Evolutionary conservation across 1,140 invertebrate genomes (phyloP).

Genomic region (Drosophila jambulina): DNA sequence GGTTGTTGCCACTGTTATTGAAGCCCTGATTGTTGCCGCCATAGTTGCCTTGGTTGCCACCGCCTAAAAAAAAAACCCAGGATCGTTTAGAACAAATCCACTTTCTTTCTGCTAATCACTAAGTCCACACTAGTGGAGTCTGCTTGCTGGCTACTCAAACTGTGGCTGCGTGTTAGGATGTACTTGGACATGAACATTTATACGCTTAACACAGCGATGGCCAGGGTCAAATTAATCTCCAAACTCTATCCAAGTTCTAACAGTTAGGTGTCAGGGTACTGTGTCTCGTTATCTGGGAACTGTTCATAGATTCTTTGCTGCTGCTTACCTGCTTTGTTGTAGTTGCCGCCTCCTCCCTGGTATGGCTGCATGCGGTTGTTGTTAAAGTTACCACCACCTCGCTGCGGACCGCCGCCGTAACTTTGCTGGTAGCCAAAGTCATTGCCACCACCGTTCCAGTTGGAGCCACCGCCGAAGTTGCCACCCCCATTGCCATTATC

Average conservation of each 20-base stretch:
- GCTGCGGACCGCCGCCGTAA: slow-evolving; percentile 89
- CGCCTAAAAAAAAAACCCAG: slow-evolving; percentile 66
- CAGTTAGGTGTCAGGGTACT: slow-evolving; percentile 50
- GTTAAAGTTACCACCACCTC: slow-evolving; percentile 87
- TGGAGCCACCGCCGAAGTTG: slow-evolving; percentile 64
- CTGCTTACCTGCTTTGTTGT: slow-evolving; percentile 76
- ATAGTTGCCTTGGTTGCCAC: slow-evolving; percentile 86
- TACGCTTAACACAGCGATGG: slow-evolving; percentile 40
- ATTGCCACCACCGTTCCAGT: slow-evolving; percentile 85
- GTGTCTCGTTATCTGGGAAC: slow-evolving; percentile 14
- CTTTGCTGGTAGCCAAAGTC: slow-evolving; percentile 91
- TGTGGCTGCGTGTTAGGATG: slow-evolving; percentile 30
- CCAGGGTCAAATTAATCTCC: slow-evolving; percentile 76
- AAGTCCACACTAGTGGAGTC: slow-evolving; percentile 6
- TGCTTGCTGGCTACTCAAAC: slow-evolving; percentile 2
- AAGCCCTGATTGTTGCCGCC: slow-evolving; percentile 85
- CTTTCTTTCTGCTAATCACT: slow-evolving; percentile 26
- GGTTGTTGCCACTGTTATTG: slow-evolving; percentile 86
- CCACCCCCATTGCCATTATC: slow-evolving; percentile 85
- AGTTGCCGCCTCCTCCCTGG: slow-evolving; percentile 72
- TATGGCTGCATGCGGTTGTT: slow-evolving; percentile 87
- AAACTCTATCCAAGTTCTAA: slow-evolving; percentile 48
- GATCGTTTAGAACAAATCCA: slow-evolving; percentile 46
- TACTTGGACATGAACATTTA: slow-evolving; percentile 9
- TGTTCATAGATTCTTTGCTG: neutral